These are phyloP conservation scores for Panthera uncia DNA, from an alignment of 2,113 vertebrate species.

Conservation along the genomic window DNA sequence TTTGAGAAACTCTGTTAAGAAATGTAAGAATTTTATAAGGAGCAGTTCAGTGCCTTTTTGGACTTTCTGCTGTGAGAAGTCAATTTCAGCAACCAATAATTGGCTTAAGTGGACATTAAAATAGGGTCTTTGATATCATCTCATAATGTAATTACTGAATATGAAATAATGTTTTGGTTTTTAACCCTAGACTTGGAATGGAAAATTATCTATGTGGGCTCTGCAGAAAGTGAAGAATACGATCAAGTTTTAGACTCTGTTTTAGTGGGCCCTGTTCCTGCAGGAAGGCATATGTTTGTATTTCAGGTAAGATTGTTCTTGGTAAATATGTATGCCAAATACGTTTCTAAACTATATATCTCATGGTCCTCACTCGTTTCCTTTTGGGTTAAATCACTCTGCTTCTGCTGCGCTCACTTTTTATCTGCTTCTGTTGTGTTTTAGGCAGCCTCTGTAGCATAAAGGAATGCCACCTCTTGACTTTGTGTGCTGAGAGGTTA, in stretches of 20 bases:
- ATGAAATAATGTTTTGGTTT: conserved; percentile 68
- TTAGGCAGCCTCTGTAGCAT: neutral
- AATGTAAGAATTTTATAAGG: conserved; percentile 24
- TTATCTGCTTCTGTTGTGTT: neutral
- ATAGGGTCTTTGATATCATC: neutral
- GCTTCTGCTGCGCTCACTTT: conserved; percentile 1
- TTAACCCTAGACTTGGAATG: conserved; percentile 87
- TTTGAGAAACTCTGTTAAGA: conserved; percentile 38
- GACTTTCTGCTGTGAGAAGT: conserved; percentile 47
- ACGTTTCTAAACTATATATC: neutral
- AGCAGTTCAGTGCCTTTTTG: neutral
- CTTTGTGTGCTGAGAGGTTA: neutral
- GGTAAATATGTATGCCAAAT: conserved; percentile 23
- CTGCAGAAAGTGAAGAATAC: conserved; percentile 90
- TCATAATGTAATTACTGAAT: conserved; percentile 42
- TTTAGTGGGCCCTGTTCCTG: conserved; percentile 90
- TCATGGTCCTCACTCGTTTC: neutral
- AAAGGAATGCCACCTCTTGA: neutral
- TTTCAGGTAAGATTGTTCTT: conserved; percentile 87
- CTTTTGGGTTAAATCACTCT: conserved; percentile 1
- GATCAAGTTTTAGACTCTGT: conserved; percentile 91
- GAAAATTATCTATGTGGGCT: conserved; percentile 91
- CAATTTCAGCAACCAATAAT: neutral
- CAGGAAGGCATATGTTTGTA: conserved; percentile 90
- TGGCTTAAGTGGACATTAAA: neutral